These are phyloP conservation scores for Piaya cayana DNA, from an alignment of 2,113 vertebrate genomes.

Conservation along the genomic window DNA sequence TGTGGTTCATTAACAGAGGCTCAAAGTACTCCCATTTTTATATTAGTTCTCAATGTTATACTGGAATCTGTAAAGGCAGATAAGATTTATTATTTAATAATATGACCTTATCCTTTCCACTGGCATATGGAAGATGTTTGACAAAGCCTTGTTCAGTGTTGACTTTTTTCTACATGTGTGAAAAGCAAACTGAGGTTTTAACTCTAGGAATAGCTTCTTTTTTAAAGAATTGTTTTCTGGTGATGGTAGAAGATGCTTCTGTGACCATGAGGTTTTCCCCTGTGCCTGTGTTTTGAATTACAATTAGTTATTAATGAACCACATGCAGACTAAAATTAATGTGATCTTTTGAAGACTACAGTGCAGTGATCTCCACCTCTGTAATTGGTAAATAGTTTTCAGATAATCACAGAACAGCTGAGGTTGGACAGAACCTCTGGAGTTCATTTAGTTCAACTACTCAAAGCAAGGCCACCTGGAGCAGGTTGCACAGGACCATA, in stretches of 20 bases:
- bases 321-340: conserved; percentile 5
- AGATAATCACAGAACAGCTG: background rate
- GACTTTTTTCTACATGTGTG: background rate
- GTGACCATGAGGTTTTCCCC: background rate
- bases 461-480: background rate
- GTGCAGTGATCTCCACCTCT: background rate
- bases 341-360: background rate
- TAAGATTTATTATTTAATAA: conserved; percentile 44
- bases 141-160: conserved; percentile 21
- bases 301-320: conserved; percentile 54
- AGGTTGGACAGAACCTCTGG: background rate
- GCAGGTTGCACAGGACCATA: background rate
- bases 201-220: background rate
- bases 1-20: background rate
- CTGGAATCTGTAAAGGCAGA: background rate
- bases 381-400: conserved; percentile 1
- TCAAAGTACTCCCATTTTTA: conserved; percentile 15
- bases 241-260: background rate
- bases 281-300: conserved; percentile 16
- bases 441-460: background rate
- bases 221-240: background rate
- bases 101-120: conserved; percentile 10
- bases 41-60: background rate
- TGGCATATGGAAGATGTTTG: conserved; percentile 35
- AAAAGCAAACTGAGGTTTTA: conserved; percentile 26